Evolutionary conservation across 2,888 invertebrate species (phyloP), one percentile per base, ranked within the genome.

Genomic region (Sphaeridia pumilis): DNA sequence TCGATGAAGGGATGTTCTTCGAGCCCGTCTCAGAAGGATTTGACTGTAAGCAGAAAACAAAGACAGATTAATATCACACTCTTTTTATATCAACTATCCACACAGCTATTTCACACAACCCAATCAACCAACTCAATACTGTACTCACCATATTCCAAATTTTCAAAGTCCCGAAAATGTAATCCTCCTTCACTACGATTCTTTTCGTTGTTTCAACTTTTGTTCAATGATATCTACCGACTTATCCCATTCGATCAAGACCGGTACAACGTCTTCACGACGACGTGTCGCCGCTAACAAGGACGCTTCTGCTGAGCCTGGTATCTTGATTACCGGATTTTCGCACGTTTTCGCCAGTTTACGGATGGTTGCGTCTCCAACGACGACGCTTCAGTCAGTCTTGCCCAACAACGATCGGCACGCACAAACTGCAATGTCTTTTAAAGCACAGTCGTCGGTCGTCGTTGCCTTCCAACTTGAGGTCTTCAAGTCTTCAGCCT

Each of bases 181-280:
- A 12, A 20, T 7, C 31, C 31, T 31, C 31, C 31, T 31, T 14
- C 5, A 20, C 38, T 38, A 38, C 7, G 38, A 38, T 17, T 38
- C 38, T 7, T 20, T 14, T 5, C 38, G 7, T 17, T 38, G 12
- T 20, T 17, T 38, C 38, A 38, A 17, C 5, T 17, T 5, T 5
- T 14, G 38, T 14, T 7, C 12, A 17, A 38, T 38, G 7, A 38
- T 5, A 20, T 38, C 38, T 14, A 14, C 20, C 17, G 38, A 38
- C 17, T 38, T 38, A 38, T 38, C 38, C 38, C 38, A 38, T 38
- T 38, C 38, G 20, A 38, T 38, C 5, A 38, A 5, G 38, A 38
- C 20, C 7, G 38, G 38, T 5, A 17, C 5, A 5, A n/a, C n/a
- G n/a, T n/a, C n/a, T n/a, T n/a, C n/a, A n/a, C n/a, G n/a, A n/a